A percentile compares a stretch with the other conserved stretches of the same genome.
These are phyloP conservation scores for Suricata suricatta DNA, from an alignment of 2,113 vertebrate genomes.

Conservation along the genomic window DNA sequence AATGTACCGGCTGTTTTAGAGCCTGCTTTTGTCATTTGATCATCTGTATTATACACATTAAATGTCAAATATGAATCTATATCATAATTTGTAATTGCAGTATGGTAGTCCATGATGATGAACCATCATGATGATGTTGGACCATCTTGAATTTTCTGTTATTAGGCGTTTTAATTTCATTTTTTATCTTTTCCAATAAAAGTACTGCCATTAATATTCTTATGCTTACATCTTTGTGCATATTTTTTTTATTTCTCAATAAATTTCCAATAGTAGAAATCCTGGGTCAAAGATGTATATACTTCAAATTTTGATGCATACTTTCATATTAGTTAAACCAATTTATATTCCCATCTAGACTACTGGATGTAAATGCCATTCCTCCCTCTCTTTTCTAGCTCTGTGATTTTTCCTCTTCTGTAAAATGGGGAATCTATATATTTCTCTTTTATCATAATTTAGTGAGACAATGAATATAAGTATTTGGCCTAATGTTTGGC, in stretches of 20 bases:
- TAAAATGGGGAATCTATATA: neutral
- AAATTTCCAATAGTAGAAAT: conserved; percentile 29
- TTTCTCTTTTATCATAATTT: conserved; percentile 7
- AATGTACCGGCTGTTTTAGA: neutral
- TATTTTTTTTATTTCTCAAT: conserved; percentile 21
- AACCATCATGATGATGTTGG: neutral
- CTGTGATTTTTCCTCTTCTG: neutral
- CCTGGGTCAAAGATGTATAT: neutral
- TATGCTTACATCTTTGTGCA: neutral
- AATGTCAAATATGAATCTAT: neutral
- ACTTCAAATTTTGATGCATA: neutral
- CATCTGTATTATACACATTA: neutral
- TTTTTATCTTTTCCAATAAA: neutral
- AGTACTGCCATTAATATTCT: neutral
- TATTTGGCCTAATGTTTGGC: neutral
- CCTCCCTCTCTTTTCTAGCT: neutral
- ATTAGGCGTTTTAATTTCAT: neutral
- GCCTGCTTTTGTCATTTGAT: neutral
- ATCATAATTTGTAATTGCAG: neutral
- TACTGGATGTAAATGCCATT: neutral
- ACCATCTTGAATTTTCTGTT: neutral
- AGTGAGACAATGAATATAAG: neutral
- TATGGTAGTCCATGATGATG: neutral
- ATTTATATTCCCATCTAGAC: neutral
- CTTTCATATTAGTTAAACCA: conserved; percentile 10